phyloP scores from a whole-genome alignment of 2,888 invertebrate species.

The Melanostoma mellinum region DNA sequence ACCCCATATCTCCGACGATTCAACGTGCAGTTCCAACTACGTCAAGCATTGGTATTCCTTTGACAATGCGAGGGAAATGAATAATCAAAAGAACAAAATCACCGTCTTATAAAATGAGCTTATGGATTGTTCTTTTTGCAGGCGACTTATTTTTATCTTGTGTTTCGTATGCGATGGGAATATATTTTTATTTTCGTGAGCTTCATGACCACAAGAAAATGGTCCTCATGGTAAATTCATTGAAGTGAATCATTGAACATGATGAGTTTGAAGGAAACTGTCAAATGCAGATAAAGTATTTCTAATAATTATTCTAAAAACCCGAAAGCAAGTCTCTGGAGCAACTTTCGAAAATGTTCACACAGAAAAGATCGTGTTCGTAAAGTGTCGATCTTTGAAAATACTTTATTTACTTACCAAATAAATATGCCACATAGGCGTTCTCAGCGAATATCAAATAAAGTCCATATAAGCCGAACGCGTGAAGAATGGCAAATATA shows the following conservation, averaged over 20 bases:
- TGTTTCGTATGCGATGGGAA: constrained; percentile 36
- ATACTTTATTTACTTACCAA: constrained; percentile 81
- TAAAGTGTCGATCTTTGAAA: neutral
- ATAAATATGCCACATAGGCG: constrained; percentile 79
- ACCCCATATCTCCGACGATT: constrained; percentile 46
- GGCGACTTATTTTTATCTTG: constrained; percentile 18
- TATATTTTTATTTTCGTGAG: neutral
- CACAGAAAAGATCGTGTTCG: neutral
- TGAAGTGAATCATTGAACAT: neutral
- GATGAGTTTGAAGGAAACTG: neutral
- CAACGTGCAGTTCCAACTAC: constrained; percentile 41
- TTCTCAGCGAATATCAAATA: constrained; percentile 82
- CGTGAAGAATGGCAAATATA: constrained; percentile 88
- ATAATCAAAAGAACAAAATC: constrained; percentile 45
- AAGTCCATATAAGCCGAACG: constrained; percentile 85
- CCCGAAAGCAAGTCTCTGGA: too few species aligned
- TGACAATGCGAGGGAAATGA: constrained; percentile 21
- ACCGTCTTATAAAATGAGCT: constrained; percentile 25
- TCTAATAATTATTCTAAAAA: fast-evolving
- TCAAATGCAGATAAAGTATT: neutral
- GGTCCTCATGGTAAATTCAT: neutral
- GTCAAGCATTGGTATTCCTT: constrained; percentile 60
- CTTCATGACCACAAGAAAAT: neutral
- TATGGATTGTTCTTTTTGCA: constrained; percentile 28
- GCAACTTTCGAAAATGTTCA: neutral